Evolutionary conservation across 2,888 invertebrate species (phyloP).

Genomic region (Xestia xanthographa): DNA sequence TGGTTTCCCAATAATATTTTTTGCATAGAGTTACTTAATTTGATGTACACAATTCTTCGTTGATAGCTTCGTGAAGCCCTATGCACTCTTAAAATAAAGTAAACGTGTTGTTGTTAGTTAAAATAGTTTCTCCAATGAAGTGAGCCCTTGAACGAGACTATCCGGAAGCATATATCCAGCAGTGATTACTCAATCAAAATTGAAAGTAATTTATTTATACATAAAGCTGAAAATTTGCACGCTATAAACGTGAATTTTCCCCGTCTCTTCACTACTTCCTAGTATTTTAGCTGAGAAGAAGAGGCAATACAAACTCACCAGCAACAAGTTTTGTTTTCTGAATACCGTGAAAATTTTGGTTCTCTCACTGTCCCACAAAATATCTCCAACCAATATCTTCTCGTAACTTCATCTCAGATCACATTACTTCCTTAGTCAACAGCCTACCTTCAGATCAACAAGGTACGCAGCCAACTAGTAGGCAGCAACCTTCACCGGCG

Average conservation of each 20-base stretch:
- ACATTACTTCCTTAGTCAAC: slow-evolving; percentile 26
- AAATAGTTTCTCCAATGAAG: not conserved
- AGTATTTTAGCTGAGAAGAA: not conserved
- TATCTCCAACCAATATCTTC: not conserved
- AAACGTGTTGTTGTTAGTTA: not conserved
- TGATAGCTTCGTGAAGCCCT: not conserved
- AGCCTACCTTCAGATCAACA: slow-evolving; percentile 46
- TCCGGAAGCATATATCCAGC: not conserved
- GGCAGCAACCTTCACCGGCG: slow-evolving; percentile 73
- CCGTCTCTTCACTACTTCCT: not conserved
- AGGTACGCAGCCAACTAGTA: slow-evolving; percentile 46
- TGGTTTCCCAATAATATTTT: not conserved
- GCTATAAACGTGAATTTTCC: too few species aligned
- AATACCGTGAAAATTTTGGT: too few species aligned
- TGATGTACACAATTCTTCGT: not conserved
- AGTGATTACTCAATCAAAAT: too few species aligned
- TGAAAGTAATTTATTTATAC: not conserved
- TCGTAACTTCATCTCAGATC: not conserved
- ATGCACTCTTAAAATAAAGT: too few species aligned
- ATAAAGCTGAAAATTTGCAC: not conserved
- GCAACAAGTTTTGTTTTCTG: not conserved
- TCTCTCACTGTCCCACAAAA: not conserved
- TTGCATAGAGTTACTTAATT: not conserved
- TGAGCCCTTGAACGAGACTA: not conserved
- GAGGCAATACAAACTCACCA: fast-evolving